phyloP scores from a whole-genome alignment of 2,113 vertebrate genomes.

The Tautogolabrus adspersus region DNA sequence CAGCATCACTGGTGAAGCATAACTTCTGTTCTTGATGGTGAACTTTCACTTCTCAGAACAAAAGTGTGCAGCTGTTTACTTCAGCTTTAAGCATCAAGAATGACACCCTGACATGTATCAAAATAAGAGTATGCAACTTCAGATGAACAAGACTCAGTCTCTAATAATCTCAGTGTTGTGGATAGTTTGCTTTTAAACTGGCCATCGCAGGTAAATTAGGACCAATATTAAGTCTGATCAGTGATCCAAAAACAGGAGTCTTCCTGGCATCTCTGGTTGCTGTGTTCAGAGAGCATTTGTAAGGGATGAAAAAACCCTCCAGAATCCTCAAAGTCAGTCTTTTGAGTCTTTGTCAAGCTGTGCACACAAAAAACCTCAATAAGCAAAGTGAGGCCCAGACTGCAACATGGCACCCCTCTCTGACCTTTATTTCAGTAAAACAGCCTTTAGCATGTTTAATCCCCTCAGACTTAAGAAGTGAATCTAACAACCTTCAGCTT shows the following conservation, averaged over 20 bases:
- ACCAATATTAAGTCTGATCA: conserved; percentile 10
- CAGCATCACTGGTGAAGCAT: conserved; percentile 36
- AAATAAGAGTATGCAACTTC: no score
- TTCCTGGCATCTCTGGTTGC: not conserved
- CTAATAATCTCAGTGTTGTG: no score
- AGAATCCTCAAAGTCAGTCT: conserved; percentile 34
- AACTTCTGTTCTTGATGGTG: not conserved
- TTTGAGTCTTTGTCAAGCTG: no score
- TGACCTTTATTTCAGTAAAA: not conserved
- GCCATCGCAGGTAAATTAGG: not conserved
- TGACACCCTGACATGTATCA: not conserved
- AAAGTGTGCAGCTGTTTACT: not conserved
- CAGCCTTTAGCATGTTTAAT: not conserved
- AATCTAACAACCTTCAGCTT: not conserved
- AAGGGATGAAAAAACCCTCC: conserved; percentile 21
- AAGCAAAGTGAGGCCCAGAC: conserved; percentile 20
- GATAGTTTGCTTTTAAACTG: not conserved
- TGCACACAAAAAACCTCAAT: no score
- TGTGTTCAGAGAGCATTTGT: conserved; percentile 19
- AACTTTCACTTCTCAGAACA: not conserved
- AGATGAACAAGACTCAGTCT: no score
- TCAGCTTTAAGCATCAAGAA: no score
- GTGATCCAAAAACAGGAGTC: conserved; percentile 10
- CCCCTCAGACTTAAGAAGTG: not conserved
- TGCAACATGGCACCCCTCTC: not conserved